Percentiles rank a stretch among this genome's conserved stretches.
Conservation (phyloP, 2,888 invertebrate species). For the Phaedon cochleariae region DNA sequence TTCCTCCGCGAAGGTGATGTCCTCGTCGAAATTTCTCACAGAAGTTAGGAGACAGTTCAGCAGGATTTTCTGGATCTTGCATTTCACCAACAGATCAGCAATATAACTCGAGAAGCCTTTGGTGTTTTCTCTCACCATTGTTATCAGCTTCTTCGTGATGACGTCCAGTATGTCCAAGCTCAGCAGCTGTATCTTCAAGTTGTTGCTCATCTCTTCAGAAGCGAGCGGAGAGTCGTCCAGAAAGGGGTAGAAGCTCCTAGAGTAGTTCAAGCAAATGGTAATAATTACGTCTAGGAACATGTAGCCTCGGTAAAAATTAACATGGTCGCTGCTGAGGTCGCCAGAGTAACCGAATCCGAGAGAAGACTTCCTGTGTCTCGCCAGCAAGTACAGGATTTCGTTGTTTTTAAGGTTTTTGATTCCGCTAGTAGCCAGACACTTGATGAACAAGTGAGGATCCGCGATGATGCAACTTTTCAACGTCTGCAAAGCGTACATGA, state of each 20-base stretch:
- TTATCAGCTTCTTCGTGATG: constrained; percentile 76
- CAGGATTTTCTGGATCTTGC: constrained; percentile 85
- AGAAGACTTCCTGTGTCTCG: constrained; percentile 81
- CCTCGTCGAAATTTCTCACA: constrained; percentile 70
- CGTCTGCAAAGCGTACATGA: constrained; percentile 77
- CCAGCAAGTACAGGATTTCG: constrained; percentile 70
- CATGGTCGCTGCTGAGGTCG: constrained; percentile 70
- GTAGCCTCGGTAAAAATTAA: constrained; percentile 76
- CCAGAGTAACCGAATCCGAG: constrained; percentile 77
- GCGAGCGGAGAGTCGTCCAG: constrained; percentile 72
- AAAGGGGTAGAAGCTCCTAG: constrained; percentile 81
- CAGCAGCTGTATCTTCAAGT: constrained; percentile 79
- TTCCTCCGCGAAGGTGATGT: constrained; percentile 76
- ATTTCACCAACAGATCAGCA: constrained; percentile 75
- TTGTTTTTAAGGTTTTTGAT: constrained; percentile 65
- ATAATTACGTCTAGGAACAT: constrained; percentile 84
- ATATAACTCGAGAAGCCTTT: constrained; percentile 81
- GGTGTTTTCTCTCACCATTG: constrained; percentile 78
- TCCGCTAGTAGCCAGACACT: constrained; percentile 79
- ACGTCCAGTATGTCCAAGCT: constrained; percentile 78
- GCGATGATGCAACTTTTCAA: constrained; percentile 76
- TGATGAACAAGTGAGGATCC: constrained; percentile 77
- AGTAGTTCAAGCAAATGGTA: constrained; percentile 79
- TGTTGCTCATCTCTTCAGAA: constrained; percentile 76
- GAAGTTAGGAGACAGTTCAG: constrained; percentile 83